A percentile compares a stretch with the other conserved stretches of the same genome.
Conservation (phyloP, 1,140 invertebrate species). For the Ylistrum balloti region DNA sequence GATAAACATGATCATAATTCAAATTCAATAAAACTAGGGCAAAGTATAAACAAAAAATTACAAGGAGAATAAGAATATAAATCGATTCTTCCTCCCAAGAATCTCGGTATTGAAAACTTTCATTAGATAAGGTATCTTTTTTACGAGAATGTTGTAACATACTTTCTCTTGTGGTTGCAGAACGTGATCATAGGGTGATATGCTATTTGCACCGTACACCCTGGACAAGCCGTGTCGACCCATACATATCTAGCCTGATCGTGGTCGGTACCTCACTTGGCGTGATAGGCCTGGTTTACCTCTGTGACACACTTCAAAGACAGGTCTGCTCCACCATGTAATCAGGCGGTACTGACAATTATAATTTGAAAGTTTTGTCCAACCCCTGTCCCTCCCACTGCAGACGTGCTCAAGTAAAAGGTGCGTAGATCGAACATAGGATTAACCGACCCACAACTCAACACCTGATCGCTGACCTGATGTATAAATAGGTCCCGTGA, state of each 20-base stretch:
- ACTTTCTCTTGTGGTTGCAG: background rate
- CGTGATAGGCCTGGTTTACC: background rate
- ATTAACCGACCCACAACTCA: background rate
- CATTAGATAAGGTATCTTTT: background rate
- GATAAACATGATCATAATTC: too few relatives aligned
- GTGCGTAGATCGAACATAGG: background rate
- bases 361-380: conserved; percentile 4
- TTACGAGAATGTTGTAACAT: background rate
- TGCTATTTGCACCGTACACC: background rate
- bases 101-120: too few relatives aligned
- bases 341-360: conserved; percentile 6
- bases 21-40: too few relatives aligned
- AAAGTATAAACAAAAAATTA: too few relatives aligned
- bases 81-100: too few relatives aligned
- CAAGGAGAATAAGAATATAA: too few relatives aligned
- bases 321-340: background rate
- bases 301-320: conserved; percentile 3
- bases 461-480: background rate
- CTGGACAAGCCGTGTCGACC: background rate
- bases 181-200: background rate
- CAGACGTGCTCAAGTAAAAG: background rate
- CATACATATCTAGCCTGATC: background rate
- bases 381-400: conserved; percentile 11
- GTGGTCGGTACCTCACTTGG: background rate
- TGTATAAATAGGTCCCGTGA: background rate